Base-by-base conservation (phyloP, 1,140 invertebrate species). In the Andrena cerasifolii region DNA sequence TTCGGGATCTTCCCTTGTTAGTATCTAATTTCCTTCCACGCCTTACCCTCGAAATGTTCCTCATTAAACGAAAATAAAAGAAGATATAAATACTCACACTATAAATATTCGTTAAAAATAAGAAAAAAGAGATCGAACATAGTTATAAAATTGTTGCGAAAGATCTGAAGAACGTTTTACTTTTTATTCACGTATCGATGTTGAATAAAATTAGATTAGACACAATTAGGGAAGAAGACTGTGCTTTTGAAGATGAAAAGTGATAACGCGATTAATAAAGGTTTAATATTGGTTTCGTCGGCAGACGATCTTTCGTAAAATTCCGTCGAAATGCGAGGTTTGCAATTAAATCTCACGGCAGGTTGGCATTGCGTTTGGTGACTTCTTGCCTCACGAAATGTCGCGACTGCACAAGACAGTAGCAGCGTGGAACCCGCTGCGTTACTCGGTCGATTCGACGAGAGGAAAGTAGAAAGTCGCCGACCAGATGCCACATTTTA, bases 391-490 rank as follows among this genome's bases (percentile, higher is more conserved):
- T 33, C 47, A 62, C 53, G 53, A 66, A 76, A 67, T 62, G 65
- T 45, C 43, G 16, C 66, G n/a, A 18, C 43, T 21, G n/a, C 61
- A 2, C 43, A 28, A 1, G n/a, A 16, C 14, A 18, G 53, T 14
- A 16, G 36, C 36, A 6, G 16, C 24, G 49, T 6, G n/a, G 49
- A 66, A 33, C 45, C 28, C 12, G 28, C 28, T 26, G 53, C 36
- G n/a, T 45, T 51, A 61, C 31, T 21, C 40, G 43, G 40, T 67
- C 45, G 66, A 70, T 80, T 59, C 78, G 53, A 71, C 65, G 45
- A 49, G 78, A 84, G 72, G 65, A 85, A 85, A 85, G 83, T 85
- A 84, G 83, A 85, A 85, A 85, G 83, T 78, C 53, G 33, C 10
- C 43, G 33, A 24, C 21, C 63, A 75, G 77, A 73, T 78, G 62